Base-by-base conservation (phyloP, 2,888 invertebrate genomes). In the Pseudanteris insignis region DNA sequence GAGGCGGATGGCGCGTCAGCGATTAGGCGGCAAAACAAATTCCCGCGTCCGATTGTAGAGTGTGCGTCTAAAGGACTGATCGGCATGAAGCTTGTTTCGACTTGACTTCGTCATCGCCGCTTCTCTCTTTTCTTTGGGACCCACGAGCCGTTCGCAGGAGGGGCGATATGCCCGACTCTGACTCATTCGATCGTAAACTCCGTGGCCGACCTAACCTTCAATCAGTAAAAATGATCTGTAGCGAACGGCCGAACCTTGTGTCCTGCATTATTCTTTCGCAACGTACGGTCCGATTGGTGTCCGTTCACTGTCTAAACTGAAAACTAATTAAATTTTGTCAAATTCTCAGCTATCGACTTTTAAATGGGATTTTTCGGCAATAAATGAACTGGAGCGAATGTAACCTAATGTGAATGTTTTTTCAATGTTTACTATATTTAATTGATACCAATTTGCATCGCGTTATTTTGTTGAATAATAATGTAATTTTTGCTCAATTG, bases 191-290 rank as follows among this genome's bases (percentile, higher is more conserved):
- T 64, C 64, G 62, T 51, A 48, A 61, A 55, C 58, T 61, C 57
- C 48, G 48, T 41, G 54, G 50, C 43, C 61, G 53, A 68, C 64
- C 58, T 69, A 71, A 70, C 73, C 73, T 73, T 72, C 71, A 66
- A 68, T 68, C 44, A 67, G 66, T 69, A 74, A 74, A 74, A 73
- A 73, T 73, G 60, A 59, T 67, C 64, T 65, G 59, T 64, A 64
- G 73, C 70, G 73, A 73, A 66, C 66, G 72, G 70, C 68, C 67
- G 66, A 71, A 71, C 72, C 72, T 71, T 72, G 71, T 69, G 68
- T 64, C 65, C 72, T 65, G 69, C 66, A 71, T 70, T 66, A 70
- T 70, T 73, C 71, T 72, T 70, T 71, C 71, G 66, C 66, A 70
- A 71, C 60, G 46, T 46, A 38, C 60, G 61, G 57, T 46, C 64